Evolutionary conservation across 2,888 invertebrate species (phyloP).

Genomic region (Watsonalla cultraria): DNA sequence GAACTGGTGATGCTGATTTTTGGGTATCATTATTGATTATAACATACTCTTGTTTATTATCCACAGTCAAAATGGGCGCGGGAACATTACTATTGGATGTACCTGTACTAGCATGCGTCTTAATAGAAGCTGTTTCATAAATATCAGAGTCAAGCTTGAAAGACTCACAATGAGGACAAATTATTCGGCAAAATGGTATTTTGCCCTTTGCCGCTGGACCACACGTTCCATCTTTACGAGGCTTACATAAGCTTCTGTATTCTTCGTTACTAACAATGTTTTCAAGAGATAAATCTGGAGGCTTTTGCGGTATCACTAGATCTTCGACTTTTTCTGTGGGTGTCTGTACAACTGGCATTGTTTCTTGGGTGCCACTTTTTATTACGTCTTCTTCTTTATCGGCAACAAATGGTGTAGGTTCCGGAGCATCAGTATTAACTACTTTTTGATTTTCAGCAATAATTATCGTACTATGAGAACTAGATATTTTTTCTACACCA

Average conservation of each 20-base stretch:
- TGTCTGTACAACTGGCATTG: not conserved
- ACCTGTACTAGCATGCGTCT: not conserved
- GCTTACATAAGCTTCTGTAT: not conserved
- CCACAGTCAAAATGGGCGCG: not conserved
- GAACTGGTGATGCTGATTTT: not conserved
- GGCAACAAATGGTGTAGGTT: not conserved
- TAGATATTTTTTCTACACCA: too few species aligned
- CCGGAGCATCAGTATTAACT: too few species aligned
- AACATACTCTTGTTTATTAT: not conserved
- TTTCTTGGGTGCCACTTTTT: not conserved
- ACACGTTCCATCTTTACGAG: not conserved
- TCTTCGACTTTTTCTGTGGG: not conserved
- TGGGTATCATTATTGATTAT: not conserved
- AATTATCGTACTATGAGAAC: too few species aligned
- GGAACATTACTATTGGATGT: not conserved
- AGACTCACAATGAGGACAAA: not conserved
- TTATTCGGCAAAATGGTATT: not conserved
- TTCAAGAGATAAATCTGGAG: not conserved
- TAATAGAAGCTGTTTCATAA: not conserved
- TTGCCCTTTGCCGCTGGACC: not conserved
- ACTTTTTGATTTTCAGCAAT: too few species aligned
- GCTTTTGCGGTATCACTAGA: not conserved
- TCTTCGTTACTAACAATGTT: not conserved
- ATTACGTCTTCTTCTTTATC: not conserved
- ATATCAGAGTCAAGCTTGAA: not conserved